Evolutionary conservation across 2,113 vertebrate species (phyloP).

Genomic region (Microcebus griseorufus): DNA sequence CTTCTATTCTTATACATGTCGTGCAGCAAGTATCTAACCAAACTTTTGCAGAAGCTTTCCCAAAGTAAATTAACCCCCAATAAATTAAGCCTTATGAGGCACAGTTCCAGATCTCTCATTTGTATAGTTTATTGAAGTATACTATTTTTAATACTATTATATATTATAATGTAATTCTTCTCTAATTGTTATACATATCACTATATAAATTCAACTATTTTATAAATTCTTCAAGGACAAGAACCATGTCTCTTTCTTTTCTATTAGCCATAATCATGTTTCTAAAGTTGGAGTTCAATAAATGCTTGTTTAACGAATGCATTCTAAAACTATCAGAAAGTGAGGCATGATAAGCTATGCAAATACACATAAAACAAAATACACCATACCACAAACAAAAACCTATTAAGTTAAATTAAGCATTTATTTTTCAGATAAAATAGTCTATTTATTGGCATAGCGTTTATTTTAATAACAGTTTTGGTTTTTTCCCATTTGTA

Average conservation of each 20-base stretch:
- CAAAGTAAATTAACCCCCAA: slow-evolving; percentile 10
- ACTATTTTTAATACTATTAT: neutral
- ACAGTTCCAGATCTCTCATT: neutral
- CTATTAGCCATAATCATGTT: slow-evolving; percentile 23
- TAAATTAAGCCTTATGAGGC: neutral
- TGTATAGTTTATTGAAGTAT: neutral
- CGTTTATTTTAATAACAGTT: slow-evolving; percentile 25
- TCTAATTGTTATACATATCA: neutral
- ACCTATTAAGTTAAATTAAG: slow-evolving; percentile 38
- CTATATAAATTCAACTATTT: neutral
- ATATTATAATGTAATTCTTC: neutral
- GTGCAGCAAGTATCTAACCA: neutral
- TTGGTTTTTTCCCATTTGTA: too few relatives aligned
- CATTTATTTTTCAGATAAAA: slow-evolving; percentile 30
- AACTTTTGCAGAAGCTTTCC: neutral
- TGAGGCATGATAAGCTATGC: neutral
- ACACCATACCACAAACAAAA: slow-evolving; percentile 23
- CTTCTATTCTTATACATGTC: neutral
- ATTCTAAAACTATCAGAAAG: slow-evolving; percentile 21
- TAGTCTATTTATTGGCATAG: neutral
- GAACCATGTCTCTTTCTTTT: neutral
- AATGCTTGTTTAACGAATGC: slow-evolving; percentile 44
- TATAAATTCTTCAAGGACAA: slow-evolving; percentile 11
- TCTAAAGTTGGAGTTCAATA: slow-evolving; percentile 9
- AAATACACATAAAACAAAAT: slow-evolving; percentile 30